Evolutionary conservation across 2,113 vertebrate genomes (phyloP).

Genomic region (Eudyptes chrysolophus): DNA sequence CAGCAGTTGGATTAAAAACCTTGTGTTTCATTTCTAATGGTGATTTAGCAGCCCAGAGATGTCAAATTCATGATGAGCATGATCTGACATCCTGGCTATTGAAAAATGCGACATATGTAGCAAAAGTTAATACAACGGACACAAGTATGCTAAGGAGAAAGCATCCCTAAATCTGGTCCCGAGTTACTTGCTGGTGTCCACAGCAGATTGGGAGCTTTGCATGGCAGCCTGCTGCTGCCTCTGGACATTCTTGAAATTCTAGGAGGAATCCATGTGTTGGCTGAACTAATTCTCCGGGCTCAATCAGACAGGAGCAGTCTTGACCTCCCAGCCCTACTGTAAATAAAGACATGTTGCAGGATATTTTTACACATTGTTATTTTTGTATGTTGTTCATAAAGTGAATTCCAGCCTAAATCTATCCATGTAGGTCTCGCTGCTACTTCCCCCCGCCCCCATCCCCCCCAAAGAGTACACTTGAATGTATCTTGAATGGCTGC

Average conservation of each 20-base stretch:
- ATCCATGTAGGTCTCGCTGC: not conserved
- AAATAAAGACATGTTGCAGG: not conserved
- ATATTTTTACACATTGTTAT: not conserved
- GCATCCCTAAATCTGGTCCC: not conserved
- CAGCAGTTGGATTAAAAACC: not conserved
- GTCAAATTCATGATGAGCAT: not conserved
- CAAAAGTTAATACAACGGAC: not conserved
- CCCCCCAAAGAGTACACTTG: not conserved
- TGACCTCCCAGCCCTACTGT: not conserved
- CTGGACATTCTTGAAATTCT: not conserved
- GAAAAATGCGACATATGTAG: not conserved
- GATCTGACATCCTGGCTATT: not conserved
- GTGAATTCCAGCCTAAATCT: not conserved
- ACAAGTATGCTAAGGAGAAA: not conserved
- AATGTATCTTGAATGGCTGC: not conserved
- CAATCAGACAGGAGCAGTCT: not conserved
- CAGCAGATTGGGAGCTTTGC: not conserved
- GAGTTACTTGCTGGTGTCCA: not conserved
- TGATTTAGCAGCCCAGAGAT: slow-evolving; percentile 10
- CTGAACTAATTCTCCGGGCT: not conserved
- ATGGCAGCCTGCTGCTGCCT: not conserved
- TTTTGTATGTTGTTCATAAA: not conserved
- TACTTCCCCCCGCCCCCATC: not conserved
- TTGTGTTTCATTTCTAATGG: not conserved
- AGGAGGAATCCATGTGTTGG: not conserved